Conservation (phyloP, 2,113 vertebrate species). For the Salvator merianae region DNA sequence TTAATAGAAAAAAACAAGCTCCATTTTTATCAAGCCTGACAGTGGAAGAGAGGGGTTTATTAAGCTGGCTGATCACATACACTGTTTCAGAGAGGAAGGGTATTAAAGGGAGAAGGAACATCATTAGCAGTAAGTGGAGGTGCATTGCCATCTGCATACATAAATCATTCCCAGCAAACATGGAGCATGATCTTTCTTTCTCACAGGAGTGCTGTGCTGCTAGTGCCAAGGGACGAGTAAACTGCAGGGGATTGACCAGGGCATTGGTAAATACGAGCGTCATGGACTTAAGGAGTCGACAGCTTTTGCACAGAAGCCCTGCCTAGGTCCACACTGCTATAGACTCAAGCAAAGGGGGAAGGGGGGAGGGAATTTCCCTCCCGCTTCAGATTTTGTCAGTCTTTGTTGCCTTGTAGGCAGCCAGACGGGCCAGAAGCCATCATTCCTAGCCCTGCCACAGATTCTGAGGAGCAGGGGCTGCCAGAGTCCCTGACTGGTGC, state of each 20-base stretch:
- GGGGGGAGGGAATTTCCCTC: no score
- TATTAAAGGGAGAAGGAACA: neutral
- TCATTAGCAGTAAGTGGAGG: slow-evolving; percentile 19
- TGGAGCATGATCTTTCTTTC: neutral
- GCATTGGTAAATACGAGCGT: neutral
- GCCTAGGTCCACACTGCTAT: no score
- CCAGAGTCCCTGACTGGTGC: no score
- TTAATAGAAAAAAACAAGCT: fast-evolving
- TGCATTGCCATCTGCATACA: slow-evolving; percentile 21
- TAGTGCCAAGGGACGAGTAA: neutral
- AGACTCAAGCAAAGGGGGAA: no score
- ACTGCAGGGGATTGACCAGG: neutral
- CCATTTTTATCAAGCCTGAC: neutral
- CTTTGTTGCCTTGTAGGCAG: neutral
- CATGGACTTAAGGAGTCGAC: neutral
- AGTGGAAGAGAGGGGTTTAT: slow-evolving; percentile 5
- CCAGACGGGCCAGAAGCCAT: no score
- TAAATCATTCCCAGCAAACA: slow-evolving; percentile 9
- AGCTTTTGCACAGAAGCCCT: neutral
- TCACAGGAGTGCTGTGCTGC: neutral
- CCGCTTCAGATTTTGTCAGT: neutral
- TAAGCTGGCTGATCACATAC: slow-evolving; percentile 18
- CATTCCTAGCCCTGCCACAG: no score
- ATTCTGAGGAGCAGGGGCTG: no score
- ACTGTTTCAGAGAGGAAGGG: neutral